A percentile compares a stretch with the other conserved stretches of the same genome.
phyloP scores from a whole-genome alignment of 2,113 vertebrate genomes.

The Burhinus bistriatus region DNA sequence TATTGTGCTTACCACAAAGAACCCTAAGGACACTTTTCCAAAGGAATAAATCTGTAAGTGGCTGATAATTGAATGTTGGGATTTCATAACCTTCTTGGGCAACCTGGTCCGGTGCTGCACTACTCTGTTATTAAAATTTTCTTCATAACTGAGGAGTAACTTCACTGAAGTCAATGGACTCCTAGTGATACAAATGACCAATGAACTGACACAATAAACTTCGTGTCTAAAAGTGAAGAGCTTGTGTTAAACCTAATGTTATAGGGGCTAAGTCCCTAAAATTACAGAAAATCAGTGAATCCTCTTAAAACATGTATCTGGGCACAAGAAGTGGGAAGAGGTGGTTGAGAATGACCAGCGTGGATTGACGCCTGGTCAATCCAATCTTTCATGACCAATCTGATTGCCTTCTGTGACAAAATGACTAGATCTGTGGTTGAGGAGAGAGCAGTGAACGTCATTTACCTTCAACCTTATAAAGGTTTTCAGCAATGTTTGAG shows the following conservation, averaged over 20 bases:
- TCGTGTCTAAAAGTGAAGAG: not conserved
- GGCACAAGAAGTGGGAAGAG: not conserved
- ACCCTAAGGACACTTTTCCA: not conserved
- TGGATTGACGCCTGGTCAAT: not conserved
- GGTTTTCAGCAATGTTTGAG: not conserved
- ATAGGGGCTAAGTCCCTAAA: not conserved
- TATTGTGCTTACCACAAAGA: not conserved
- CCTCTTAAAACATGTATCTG: not conserved
- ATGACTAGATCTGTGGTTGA: not conserved
- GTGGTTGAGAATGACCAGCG: not conserved
- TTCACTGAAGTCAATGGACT: not conserved
- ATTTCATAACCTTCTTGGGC: not conserved
- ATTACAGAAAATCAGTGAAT: not conserved
- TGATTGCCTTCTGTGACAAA: not conserved
- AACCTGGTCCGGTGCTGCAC: not conserved
- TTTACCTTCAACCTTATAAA: not conserved
- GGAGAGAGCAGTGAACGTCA: rapidly evolving
- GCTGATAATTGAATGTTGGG: not conserved
- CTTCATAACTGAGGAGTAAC: not conserved
- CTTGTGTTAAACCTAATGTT: not conserved
- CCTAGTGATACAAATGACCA: not conserved
- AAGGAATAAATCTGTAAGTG: not conserved
- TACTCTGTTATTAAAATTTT: not conserved
- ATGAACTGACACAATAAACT: not conserved
- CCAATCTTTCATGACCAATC: not conserved